A percentile compares a stretch with the other conserved stretches of the same genome.
Evolutionary conservation across 2,797 vertebrate genomes (phyloP).

Genomic region (Argyrosomus regius): DNA sequence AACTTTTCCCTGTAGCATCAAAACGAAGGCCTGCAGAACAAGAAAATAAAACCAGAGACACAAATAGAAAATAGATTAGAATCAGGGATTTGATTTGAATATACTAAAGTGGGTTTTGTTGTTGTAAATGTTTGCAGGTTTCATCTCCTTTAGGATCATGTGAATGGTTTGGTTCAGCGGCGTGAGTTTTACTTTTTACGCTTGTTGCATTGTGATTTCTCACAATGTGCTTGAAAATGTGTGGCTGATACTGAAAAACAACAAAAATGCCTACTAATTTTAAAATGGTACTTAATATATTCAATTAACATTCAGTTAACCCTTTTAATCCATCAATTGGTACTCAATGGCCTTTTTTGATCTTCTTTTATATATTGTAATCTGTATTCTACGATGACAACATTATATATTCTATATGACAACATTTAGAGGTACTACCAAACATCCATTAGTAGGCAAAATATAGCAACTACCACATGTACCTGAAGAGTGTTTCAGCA

Average conservation of each 20-base stretch:
- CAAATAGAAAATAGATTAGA: not conserved
- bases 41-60: not conserved
- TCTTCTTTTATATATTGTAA: too few species aligned
- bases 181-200: not conserved
- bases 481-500: not conserved
- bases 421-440: not conserved
- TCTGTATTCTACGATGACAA: not conserved
- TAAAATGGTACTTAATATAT: not conserved
- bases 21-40: conserved; percentile 75
- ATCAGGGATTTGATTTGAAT: not conserved
- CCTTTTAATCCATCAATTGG: not conserved
- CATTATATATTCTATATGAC: not conserved
- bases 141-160: not conserved
- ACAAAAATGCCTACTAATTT: too few species aligned
- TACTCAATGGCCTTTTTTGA: not conserved
- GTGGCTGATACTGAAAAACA: not conserved
- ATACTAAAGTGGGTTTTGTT: not conserved
- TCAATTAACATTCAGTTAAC: not conserved
- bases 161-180: not conserved
- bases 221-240: not conserved
- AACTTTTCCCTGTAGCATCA: conserved; percentile 83
- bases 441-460: not conserved
- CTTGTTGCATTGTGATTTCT: not conserved
- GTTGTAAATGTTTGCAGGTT: not conserved
- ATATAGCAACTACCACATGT: not conserved